phyloP scores from a whole-genome alignment of 2,888 invertebrate genomes.

The Exephanes ischioxanthus region DNA sequence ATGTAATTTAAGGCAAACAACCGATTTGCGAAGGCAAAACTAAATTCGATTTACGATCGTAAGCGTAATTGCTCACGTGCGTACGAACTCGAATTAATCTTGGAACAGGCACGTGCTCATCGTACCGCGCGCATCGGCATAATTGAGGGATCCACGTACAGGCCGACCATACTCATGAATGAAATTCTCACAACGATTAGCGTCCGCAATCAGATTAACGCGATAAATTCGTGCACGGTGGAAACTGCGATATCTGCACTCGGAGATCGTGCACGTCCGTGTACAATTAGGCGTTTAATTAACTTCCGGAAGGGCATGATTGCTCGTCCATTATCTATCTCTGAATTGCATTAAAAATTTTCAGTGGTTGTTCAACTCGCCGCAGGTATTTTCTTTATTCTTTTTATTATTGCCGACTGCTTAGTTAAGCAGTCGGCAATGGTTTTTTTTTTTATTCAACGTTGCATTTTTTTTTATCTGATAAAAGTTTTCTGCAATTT shows the following conservation, averaged over 20 bases:
- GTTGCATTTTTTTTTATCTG: no score
- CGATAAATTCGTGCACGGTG: background rate
- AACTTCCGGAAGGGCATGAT: constrained; percentile 31
- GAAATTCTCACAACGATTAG: constrained; percentile 3
- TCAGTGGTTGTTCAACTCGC: background rate
- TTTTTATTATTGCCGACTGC: background rate
- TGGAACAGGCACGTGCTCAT: background rate
- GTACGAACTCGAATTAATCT: background rate
- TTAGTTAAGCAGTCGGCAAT: no score
- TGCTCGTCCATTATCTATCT: constrained; percentile 7
- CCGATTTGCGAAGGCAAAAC: background rate
- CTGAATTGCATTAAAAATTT: background rate
- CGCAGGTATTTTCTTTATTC: background rate
- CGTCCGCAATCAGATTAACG: constrained; percentile 15
- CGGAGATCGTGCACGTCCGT: background rate
- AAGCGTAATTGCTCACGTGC: background rate
- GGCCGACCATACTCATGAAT: background rate
- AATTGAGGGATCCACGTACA: background rate
- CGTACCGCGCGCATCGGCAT: background rate
- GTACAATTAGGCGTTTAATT: constrained; percentile 22
- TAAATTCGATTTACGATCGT: background rate
- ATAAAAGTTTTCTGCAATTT: no score
- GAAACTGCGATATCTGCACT: background rate
- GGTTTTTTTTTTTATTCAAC: background rate
- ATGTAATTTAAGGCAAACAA: no score